phyloP scores from a whole-genome alignment of 1,140 invertebrate genomes.

The Agraylea sexmaculata region DNA sequence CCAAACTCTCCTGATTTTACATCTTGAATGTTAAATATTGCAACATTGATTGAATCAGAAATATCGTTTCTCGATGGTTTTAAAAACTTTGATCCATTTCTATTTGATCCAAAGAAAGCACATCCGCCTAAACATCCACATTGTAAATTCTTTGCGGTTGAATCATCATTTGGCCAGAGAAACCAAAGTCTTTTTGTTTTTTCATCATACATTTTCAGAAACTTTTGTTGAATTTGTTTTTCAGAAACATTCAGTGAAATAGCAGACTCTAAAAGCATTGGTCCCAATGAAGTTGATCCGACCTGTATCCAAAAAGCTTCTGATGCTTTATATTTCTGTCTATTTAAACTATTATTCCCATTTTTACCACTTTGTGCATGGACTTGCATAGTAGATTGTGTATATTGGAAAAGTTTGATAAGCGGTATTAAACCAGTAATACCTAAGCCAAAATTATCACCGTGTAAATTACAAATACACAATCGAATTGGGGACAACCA shows the following conservation, averaged over 20 bases:
- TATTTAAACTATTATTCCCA: conserved; percentile 29
- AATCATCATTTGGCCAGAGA: conserved; percentile 67
- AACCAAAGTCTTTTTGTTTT: conserved; percentile 87
- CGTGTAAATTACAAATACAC: conserved; percentile 89
- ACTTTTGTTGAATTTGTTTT: conserved; percentile 74
- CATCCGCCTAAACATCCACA: conserved; percentile 95
- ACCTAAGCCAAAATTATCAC: conserved; percentile 77
- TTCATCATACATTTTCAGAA: conserved; percentile 80
- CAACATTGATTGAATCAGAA: conserved; percentile 70
- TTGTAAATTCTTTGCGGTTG: conserved; percentile 43
- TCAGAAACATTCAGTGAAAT: conserved; percentile 62
- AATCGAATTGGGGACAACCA: conserved; percentile 81
- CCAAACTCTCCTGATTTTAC: conserved; percentile 51
- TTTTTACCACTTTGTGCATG: conserved; percentile 31
- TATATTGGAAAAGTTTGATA: conserved; percentile 37
- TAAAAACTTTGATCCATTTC: conserved; percentile 78
- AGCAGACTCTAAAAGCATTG: conserved; percentile 86
- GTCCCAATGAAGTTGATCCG: conserved; percentile 78
- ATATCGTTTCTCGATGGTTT: conserved; percentile 70
- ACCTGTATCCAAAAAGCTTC: conserved; percentile 91
- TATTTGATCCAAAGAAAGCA: conserved; percentile 83
- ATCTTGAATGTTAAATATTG: conserved; percentile 41
- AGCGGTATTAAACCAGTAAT: conserved; percentile 79
- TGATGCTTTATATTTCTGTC: conserved; percentile 30
- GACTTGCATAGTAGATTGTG: conserved; percentile 35